phyloP scores from a whole-genome alignment of 2,797 vertebrate genomes.

The Arctocebus calabarensis region DNA sequence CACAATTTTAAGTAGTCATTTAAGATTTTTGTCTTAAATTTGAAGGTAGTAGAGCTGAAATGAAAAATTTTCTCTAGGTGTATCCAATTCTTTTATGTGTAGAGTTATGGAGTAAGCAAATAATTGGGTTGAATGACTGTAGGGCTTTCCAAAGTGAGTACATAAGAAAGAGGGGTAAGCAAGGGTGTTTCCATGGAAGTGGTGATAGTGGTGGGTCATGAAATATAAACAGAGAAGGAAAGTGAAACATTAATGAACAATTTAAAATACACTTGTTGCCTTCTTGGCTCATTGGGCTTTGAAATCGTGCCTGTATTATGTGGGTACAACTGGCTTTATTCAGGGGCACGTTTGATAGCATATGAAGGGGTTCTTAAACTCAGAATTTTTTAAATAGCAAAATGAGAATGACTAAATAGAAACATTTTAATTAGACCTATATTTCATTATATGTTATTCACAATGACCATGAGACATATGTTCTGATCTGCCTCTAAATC shows the following conservation, averaged over 20 bases:
- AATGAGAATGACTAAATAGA: neutral
- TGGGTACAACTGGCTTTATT: neutral
- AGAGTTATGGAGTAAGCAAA: neutral
- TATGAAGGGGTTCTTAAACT: neutral
- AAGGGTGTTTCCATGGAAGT: neutral
- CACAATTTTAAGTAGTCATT: neutral
- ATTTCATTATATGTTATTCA: neutral
- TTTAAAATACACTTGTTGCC: neutral
- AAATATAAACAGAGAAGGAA: neutral
- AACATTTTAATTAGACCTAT: neutral
- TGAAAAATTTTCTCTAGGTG: neutral
- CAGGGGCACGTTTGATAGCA: neutral
- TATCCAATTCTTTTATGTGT: neutral
- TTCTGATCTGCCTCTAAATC: neutral
- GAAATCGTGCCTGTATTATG: neutral
- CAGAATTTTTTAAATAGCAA: neutral
- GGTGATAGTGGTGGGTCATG: neutral
- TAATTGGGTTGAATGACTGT: neutral
- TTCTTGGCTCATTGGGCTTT: neutral
- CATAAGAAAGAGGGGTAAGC: neutral
- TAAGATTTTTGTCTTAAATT: constrained; percentile 29
- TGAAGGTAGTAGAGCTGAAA: neutral
- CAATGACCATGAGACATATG: neutral
- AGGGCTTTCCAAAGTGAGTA: neutral
- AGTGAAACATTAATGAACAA: neutral